Conservation (phyloP, 2,888 invertebrate species). For the Sacculina carcini region DNA sequence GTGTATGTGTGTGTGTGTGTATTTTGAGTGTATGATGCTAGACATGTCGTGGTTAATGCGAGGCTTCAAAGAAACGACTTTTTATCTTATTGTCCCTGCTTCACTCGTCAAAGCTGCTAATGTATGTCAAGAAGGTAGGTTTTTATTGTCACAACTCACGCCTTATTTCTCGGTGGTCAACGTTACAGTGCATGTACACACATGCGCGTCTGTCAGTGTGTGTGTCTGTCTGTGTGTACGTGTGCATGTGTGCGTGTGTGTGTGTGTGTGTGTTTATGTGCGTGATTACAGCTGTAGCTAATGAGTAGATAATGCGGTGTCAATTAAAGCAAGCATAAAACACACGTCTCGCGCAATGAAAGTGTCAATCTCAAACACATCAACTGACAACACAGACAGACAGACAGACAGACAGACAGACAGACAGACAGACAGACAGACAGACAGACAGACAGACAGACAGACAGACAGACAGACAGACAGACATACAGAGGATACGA, state of each 20-base stretch:
- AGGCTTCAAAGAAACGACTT: no score
- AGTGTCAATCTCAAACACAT: not conserved
- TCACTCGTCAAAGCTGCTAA: no score
- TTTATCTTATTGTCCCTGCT: no score
- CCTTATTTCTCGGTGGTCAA: not conserved
- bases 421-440: not conserved
- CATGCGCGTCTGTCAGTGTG: not conserved
- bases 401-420: constrained; percentile 5
- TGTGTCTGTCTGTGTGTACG: not conserved
- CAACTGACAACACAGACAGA: constrained; percentile 4
- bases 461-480: constrained; percentile 3
- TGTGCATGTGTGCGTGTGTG: not conserved
- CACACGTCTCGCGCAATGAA: not conserved
- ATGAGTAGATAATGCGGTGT: no score
- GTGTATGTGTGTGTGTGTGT: no score
- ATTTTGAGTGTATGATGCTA: no score
- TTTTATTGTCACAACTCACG: no score
- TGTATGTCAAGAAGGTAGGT: no score
- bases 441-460: not conserved
- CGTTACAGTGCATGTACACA: not conserved
- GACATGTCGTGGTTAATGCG: no score
- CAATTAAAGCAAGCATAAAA: no score
- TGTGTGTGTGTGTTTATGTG: no score
- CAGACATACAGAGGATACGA: constrained; percentile 5
- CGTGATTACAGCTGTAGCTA: not conserved